Conservation (phyloP, 2,797 vertebrate species). For the Tenualosa thibaudeaui region DNA sequence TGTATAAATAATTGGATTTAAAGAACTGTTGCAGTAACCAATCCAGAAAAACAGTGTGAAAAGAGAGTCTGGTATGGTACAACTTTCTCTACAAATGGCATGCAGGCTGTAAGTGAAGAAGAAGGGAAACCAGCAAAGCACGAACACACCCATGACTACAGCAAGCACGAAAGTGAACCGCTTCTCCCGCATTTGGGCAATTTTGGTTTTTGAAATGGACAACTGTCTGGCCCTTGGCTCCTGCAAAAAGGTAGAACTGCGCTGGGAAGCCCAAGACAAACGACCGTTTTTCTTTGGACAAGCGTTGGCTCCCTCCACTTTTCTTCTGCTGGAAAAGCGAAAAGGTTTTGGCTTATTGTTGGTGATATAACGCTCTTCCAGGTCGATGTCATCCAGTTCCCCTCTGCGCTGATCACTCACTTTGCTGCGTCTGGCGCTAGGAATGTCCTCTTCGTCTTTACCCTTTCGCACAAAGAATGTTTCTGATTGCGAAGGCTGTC, state of each 20-base stretch:
- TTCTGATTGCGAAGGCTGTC: slow-evolving; percentile 76
- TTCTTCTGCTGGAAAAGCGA: slow-evolving; percentile 71
- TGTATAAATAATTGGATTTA: slow-evolving; percentile 83
- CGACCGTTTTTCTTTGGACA: slow-evolving; percentile 73
- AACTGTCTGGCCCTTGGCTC: slow-evolving; percentile 63
- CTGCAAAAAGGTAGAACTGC: slow-evolving; percentile 65
- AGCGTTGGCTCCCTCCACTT: slow-evolving; percentile 70
- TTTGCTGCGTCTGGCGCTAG: slow-evolving; percentile 60
- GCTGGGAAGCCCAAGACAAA: slow-evolving; percentile 74
- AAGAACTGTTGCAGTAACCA: slow-evolving; percentile 83
- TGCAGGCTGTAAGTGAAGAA: slow-evolving; percentile 83
- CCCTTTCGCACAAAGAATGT: slow-evolving; percentile 76
- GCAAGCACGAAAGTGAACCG: slow-evolving; percentile 82
- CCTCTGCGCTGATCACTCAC: slow-evolving; percentile 65
- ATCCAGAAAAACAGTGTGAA: slow-evolving; percentile 85
- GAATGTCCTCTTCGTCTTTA: slow-evolving; percentile 72
- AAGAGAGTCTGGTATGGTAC: slow-evolving; percentile 74
- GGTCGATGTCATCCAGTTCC: slow-evolving; percentile 82
- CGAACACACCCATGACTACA: slow-evolving; percentile 82
- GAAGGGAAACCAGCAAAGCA: slow-evolving; percentile 83
- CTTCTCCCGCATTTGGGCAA: slow-evolving; percentile 81
- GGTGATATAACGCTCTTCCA: slow-evolving; percentile 77
- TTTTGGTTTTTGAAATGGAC: slow-evolving; percentile 75
- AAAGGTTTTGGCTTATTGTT: slow-evolving; percentile 70
- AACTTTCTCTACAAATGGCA: slow-evolving; percentile 76